A percentile compares a stretch with the other conserved stretches of the same genome.
Evolutionary conservation across 2,797 vertebrate genomes (phyloP).

Genomic region (Rhynchotus rufescens): DNA sequence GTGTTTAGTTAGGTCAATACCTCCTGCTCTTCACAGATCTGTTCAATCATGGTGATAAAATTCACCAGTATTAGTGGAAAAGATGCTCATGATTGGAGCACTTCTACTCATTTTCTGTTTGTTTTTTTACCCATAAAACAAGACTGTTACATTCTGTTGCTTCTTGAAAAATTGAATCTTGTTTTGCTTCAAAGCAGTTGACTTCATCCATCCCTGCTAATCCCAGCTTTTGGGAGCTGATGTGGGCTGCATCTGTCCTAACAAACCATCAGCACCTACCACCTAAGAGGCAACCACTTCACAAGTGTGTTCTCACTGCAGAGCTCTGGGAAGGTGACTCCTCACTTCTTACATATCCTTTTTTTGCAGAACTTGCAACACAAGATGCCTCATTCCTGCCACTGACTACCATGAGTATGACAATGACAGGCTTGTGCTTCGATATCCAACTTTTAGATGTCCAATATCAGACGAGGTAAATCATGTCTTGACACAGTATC

Average conservation of each 20-base stretch:
- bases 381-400: background rate
- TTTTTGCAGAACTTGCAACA: rapidly evolving
- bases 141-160: background rate
- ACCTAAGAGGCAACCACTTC: background rate
- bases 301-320: background rate
- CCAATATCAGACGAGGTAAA: background rate
- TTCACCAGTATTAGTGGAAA: slow-evolving; percentile 69
- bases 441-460: background rate
- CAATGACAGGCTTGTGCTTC: background rate
- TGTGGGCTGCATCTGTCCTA: background rate
- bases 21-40: slow-evolving; percentile 1
- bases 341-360: background rate
- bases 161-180: background rate
- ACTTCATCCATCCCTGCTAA: background rate
- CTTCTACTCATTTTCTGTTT: slow-evolving; percentile 22
- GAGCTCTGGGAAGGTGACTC: background rate
- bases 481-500: background rate
- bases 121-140: background rate
- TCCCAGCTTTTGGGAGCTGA: background rate
- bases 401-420: background rate
- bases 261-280: background rate
- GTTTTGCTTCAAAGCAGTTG: slow-evolving; percentile 8
- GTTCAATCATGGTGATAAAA: background rate
- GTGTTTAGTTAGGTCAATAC: slow-evolving; percentile 71
- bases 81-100: slow-evolving; percentile 61